These are phyloP conservation scores for Ursus arctos DNA, from an alignment of 2,113 vertebrate genomes.

Conservation along the genomic window DNA sequence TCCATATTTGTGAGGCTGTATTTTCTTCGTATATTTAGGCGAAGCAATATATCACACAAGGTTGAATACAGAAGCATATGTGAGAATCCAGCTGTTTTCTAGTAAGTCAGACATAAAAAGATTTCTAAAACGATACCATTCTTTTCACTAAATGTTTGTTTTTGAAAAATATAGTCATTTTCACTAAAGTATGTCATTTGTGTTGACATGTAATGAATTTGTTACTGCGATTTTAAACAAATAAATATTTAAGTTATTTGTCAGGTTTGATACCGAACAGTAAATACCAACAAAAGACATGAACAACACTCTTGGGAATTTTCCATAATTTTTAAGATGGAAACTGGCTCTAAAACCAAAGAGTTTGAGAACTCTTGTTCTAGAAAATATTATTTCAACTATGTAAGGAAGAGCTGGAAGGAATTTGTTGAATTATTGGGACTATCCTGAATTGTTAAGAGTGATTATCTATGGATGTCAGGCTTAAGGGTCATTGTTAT, in stretches of 20 bases:
- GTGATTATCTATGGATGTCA: not conserved
- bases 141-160: not conserved
- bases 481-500: conserved; percentile 4
- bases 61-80: not conserved
- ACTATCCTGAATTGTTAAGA: not conserved
- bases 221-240: not conserved
- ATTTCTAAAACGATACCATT: not conserved
- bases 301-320: not conserved
- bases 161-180: not conserved
- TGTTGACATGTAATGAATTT: not conserved
- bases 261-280: not conserved
- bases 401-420: not conserved
- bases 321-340: not conserved
- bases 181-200: not conserved
- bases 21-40: not conserved
- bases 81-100: not conserved
- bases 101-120: not conserved
- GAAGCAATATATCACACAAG: not conserved
- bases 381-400: not conserved
- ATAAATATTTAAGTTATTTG: not conserved
- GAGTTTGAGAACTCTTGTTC: not conserved
- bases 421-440: not conserved
- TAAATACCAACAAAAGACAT: not conserved
- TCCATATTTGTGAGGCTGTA: not conserved
- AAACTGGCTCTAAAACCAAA: not conserved